A percentile compares a stretch with the other conserved stretches of the same genome.
These are phyloP conservation scores for Lichenostomus cassidix DNA, from an alignment of 2,113 vertebrate genomes.

Conservation along the genomic window DNA sequence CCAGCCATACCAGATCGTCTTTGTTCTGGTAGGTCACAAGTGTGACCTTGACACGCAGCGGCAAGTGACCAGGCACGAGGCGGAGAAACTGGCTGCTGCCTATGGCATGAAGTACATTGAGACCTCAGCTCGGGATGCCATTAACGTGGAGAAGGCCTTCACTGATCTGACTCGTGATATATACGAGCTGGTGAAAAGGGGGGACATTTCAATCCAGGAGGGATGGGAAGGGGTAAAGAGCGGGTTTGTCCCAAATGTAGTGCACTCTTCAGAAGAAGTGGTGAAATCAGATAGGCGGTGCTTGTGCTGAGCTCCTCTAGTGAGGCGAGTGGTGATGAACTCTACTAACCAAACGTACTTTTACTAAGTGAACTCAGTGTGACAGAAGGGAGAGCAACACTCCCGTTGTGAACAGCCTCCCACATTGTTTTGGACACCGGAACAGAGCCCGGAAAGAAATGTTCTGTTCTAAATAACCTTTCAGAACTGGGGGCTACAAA, in stretches of 20 bases:
- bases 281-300: conserved; percentile 90
- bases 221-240: conserved; percentile 99
- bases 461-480: conserved; percentile 56
- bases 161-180: conserved; percentile 94
- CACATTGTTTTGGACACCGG: conserved; percentile 36
- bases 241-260: conserved; percentile 92
- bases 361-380: conserved; percentile 65
- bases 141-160: conserved; percentile 97
- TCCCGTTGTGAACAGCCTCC: conserved; percentile 33
- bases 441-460: conserved; percentile 23
- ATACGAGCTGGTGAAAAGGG: conserved; percentile 90
- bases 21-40: conserved; percentile 95
- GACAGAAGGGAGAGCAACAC: conserved; percentile 45
- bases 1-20: conserved; percentile 94
- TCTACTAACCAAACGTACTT: conserved; percentile 66
- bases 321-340: conserved; percentile 48
- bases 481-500: not conserved
- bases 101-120: conserved; percentile 95
- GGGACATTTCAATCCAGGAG: conserved; percentile 96
- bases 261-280: conserved; percentile 94
- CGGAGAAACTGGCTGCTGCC: conserved; percentile 90
- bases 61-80: conserved; percentile 92
- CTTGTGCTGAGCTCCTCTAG: conserved; percentile 83
- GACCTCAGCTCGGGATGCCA: conserved; percentile 92
- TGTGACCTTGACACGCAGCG: conserved; percentile 94